Percentiles rank a stretch among this genome's conserved stretches.
These are phyloP conservation scores for Phthorimaea operculella DNA, from an alignment of 1,140 invertebrate species.

Conservation along the genomic window DNA sequence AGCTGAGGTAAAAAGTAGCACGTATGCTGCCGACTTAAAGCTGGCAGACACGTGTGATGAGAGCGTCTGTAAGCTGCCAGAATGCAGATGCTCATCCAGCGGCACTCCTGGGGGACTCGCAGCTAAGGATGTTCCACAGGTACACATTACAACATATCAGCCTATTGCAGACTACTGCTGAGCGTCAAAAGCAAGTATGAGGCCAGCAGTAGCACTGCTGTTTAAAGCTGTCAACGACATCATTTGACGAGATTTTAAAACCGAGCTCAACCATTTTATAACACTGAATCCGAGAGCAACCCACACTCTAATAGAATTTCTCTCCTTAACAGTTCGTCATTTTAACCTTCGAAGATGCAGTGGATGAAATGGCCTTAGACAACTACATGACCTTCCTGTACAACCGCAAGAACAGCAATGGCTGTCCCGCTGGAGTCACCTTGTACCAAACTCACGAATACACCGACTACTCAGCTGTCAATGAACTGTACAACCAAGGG, in stretches of 20 bases:
- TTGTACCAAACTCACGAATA: conserved; percentile 78
- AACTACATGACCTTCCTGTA: conserved; percentile 73
- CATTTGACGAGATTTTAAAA: too few relatives aligned
- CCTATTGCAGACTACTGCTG: too few relatives aligned
- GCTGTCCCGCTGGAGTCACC: conserved; percentile 71
- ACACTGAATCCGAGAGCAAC: too few relatives aligned
- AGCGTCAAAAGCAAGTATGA: too few relatives aligned
- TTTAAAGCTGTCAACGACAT: too few relatives aligned
- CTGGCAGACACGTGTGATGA: conserved; percentile 31
- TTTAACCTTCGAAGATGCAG: conserved; percentile 77
- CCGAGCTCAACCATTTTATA: too few relatives aligned
- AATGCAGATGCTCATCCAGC: conserved; percentile 64
- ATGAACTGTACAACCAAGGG: conserved; percentile 72
- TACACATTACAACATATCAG: conserved; percentile 25
- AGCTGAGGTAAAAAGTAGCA: too few relatives aligned
- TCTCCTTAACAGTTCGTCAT: conserved; percentile 69
- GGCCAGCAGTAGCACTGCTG: not conserved
- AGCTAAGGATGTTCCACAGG: conserved; percentile 58
- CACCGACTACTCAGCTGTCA: conserved; percentile 73
- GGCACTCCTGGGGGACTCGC: conserved; percentile 53
- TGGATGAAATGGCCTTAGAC: conserved; percentile 74
- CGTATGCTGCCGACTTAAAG: conserved; percentile 3
- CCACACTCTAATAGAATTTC: too few relatives aligned
- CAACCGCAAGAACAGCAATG: conserved; percentile 71
- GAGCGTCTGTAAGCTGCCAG: conserved; percentile 39